These are phyloP conservation scores for Electrophaes corylata DNA, from an alignment of 2,888 invertebrate species.

Conservation along the genomic window DNA sequence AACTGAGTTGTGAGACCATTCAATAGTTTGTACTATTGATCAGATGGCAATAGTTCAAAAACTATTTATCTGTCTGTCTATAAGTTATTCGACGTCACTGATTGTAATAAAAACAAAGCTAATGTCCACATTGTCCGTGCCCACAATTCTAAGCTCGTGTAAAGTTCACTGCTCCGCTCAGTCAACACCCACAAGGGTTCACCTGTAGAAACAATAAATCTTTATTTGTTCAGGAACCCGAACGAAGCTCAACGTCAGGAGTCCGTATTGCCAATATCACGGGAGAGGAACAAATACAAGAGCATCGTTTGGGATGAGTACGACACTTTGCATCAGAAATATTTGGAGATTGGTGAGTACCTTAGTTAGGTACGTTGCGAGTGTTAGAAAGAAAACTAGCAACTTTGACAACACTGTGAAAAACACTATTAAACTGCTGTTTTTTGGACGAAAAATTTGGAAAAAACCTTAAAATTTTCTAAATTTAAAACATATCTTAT, in stretches of 20 bases:
- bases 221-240: constrained; percentile 86
- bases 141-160: background rate
- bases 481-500: too few species aligned
- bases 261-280: constrained; percentile 90
- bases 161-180: constrained; percentile 6
- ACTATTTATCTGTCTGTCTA: too few species aligned
- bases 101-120: background rate
- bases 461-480: too few species aligned
- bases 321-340: constrained; percentile 95
- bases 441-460: too few species aligned
- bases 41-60: too few species aligned
- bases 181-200: background rate
- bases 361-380: background rate
- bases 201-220: constrained; percentile 31
- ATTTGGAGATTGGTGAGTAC: constrained; percentile 94
- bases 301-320: constrained; percentile 96
- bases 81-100: background rate
- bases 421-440: too few species aligned
- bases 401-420: too few species aligned
- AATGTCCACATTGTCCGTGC: background rate
- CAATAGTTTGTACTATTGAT: too few species aligned
- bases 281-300: constrained; percentile 93
- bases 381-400: too few species aligned
- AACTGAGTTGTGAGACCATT: too few species aligned
- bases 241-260: constrained; percentile 93